Percentiles rank a stretch among this genome's conserved stretches.
phyloP scores from a whole-genome alignment of 1,140 invertebrate genomes.

The Bathynomus jamesi region DNA sequence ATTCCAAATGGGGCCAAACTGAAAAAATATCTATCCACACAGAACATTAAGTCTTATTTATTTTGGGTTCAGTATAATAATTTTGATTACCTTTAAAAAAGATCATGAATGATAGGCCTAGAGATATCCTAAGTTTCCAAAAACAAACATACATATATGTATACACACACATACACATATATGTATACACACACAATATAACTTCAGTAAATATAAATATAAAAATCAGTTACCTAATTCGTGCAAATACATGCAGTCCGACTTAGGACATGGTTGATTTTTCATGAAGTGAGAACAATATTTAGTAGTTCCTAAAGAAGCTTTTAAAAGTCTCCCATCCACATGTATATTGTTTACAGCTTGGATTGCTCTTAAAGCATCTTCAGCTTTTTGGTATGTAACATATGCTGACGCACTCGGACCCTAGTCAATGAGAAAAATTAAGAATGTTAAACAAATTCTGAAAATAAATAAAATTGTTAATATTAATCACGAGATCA shows the following conservation, averaged over 20 bases:
- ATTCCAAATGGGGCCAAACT: too few species aligned
- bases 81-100: too few species aligned
- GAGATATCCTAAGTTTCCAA: too few species aligned
- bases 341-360: slow-evolving; percentile 94
- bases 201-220: too few species aligned
- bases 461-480: background rate
- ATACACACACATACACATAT: too few species aligned
- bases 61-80: too few species aligned
- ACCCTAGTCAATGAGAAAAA: slow-evolving; percentile 53
- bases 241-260: slow-evolving; percentile 99
- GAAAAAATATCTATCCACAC: too few species aligned
- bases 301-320: slow-evolving; percentile 97
- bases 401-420: slow-evolving; percentile 95
- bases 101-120: too few species aligned
- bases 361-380: slow-evolving; percentile 92
- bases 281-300: slow-evolving; percentile 99
- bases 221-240: slow-evolving; percentile 65
- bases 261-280: slow-evolving; percentile 91
- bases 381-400: slow-evolving; percentile 87
- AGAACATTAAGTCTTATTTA: too few species aligned
- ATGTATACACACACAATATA: too few species aligned
- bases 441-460: slow-evolving; percentile 9
- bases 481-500: slow-evolving; percentile 9
- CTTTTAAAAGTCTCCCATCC: slow-evolving; percentile 91
- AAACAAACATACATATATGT: too few species aligned